These are phyloP conservation scores for Andrena hattorfiana DNA, from an alignment of 2,888 invertebrate genomes.

Conservation along the genomic window DNA sequence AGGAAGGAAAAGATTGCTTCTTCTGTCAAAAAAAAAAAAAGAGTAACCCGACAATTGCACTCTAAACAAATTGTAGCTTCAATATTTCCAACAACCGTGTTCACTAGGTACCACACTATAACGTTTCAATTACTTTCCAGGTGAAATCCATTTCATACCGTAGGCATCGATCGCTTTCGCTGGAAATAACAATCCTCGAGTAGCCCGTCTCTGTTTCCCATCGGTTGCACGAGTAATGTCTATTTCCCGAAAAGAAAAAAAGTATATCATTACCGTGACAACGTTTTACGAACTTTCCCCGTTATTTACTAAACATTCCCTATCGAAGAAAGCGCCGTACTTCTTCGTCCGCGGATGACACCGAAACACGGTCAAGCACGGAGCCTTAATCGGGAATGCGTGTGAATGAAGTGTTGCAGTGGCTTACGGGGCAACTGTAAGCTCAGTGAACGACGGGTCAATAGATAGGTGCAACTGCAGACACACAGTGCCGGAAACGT, in stretches of 20 bases:
- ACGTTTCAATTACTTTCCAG: neutral
- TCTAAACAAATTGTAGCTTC: too few species aligned
- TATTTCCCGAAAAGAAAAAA: neutral
- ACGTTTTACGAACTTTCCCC: conserved; percentile 14
- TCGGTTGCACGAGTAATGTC: neutral
- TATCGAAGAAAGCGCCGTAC: neutral
- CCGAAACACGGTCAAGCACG: neutral
- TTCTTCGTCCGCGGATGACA: neutral
- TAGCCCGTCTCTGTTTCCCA: neutral
- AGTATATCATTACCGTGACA: neutral
- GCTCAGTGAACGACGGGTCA: conserved; percentile 52
- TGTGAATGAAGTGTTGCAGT: conserved; percentile 27
- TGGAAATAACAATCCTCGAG: neutral
- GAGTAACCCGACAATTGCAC: too few species aligned
- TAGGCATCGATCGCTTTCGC: neutral
- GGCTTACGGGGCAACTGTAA: conserved; percentile 50
- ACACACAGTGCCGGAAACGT: conserved; percentile 72
- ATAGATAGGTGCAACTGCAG: conserved; percentile 66
- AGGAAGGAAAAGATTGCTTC: too few species aligned
- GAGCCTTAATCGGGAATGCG: conserved; percentile 25
- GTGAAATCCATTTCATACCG: neutral
- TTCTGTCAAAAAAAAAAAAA: too few species aligned
- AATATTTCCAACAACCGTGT: too few species aligned
- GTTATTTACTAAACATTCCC: neutral
- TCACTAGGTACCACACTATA: too few species aligned